These are phyloP conservation scores for Cassiopea andromeda DNA, from an alignment of 30 jellyfish, hydroid and myxozoan species.

Conservation along the genomic window DNA sequence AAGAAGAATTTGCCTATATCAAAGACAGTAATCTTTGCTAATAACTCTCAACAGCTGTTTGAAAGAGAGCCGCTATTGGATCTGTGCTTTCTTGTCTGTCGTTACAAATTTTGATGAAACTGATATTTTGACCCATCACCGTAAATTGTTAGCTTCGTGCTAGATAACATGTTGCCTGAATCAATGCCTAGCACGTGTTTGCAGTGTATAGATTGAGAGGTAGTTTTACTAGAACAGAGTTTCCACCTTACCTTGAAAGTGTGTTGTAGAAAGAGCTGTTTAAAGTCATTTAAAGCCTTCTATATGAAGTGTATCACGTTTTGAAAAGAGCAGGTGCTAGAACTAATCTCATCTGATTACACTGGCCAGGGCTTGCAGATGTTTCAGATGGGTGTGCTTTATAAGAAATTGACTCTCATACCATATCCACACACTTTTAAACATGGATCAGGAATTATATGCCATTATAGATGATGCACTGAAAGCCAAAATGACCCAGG, in stretches of 20 bases:
- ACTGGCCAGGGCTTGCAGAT: not conserved
- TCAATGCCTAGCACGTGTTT: too few species aligned
- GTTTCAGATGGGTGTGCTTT: not conserved
- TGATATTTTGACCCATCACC: too few species aligned
- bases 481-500: constrained; percentile 26
- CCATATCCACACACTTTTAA: not conserved
- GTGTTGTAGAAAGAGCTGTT: too few species aligned
- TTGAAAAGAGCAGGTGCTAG: not conserved
- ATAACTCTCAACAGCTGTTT: not conserved
- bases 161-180: too few species aligned
- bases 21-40: not conserved
- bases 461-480: constrained; percentile 27
- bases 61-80: not conserved
- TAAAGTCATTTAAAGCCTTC: too few species aligned
- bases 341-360: not conserved
- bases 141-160: too few species aligned
- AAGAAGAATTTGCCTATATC: not conserved
- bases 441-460: constrained; percentile 29
- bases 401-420: not conserved
- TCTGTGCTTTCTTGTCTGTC: too few species aligned
- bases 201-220: too few species aligned
- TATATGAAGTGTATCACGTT: too few species aligned
- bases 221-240: too few species aligned
- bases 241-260: too few species aligned
- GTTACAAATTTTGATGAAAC: too few species aligned